Evolutionary conservation across 2,113 vertebrate genomes (phyloP).

Genomic region (Toxostoma redivivum): DNA sequence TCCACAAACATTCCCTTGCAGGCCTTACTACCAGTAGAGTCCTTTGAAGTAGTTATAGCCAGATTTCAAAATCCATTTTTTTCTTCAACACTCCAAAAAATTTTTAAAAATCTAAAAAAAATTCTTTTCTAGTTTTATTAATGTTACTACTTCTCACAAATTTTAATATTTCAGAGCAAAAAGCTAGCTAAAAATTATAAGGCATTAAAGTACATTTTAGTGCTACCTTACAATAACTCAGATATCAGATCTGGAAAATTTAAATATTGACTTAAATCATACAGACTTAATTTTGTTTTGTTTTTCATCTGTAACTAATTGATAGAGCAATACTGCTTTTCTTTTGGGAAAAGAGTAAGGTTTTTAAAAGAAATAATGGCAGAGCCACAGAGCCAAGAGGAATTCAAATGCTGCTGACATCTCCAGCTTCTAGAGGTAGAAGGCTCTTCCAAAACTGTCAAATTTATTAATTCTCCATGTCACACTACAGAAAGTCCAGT

Average conservation of each 20-base stretch:
- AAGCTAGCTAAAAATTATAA: conserved; percentile 59
- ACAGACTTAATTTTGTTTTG: not conserved
- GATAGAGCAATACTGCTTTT: not conserved
- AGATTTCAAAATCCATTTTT: conserved; percentile 34
- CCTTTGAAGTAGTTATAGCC: conserved; percentile 71
- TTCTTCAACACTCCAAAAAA: conserved; percentile 54
- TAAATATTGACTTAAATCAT: not conserved
- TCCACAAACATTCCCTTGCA: not conserved
- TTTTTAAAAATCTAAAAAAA: not conserved
- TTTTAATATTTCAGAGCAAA: conserved; percentile 39
- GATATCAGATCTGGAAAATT: not conserved
- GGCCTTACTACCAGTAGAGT: conserved; percentile 61
- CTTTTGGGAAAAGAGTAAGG: not conserved
- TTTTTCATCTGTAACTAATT: not conserved
- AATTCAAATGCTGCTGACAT: not conserved
- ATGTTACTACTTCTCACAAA: conserved; percentile 66
- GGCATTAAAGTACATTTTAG: not conserved
- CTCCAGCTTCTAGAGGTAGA: not conserved
- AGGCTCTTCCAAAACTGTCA: not conserved
- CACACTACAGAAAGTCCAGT: not conserved
- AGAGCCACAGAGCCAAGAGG: not conserved
- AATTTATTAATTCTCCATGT: not conserved
- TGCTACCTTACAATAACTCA: not conserved
- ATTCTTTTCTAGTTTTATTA: conserved; percentile 2
- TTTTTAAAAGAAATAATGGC: not conserved